Conservation (phyloP, 2,888 invertebrate species). For the Troides oblongomaculatus region DNA sequence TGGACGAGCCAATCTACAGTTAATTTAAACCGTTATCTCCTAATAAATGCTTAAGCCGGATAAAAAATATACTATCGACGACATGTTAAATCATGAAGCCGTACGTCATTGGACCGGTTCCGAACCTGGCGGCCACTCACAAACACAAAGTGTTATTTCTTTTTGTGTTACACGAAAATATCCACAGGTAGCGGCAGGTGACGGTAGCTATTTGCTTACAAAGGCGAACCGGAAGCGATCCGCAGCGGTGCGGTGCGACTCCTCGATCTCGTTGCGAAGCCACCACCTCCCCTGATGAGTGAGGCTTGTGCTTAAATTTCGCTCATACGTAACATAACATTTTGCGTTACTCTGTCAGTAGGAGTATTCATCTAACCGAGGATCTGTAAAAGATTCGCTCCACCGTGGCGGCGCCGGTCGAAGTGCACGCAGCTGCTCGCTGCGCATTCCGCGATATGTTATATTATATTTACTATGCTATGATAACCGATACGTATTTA, state of each 20-base stretch:
- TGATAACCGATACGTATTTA: no score
- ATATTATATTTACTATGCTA: no score
- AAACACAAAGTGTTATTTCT: conserved; percentile 9
- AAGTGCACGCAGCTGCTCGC: no score
- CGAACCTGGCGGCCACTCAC: not conserved
- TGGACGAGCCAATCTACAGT: conserved; percentile 8
- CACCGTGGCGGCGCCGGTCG: no score
- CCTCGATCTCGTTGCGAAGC: no score
- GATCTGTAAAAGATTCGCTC: no score
- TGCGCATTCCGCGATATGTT: no score
- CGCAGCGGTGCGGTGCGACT: not conserved
- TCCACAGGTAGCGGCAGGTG: not conserved
- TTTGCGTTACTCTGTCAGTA: no score
- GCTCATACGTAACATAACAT: no score
- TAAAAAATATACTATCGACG: conserved; percentile 9
- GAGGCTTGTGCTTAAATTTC: no score
- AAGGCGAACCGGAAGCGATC: conserved; percentile 7
- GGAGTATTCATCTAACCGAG: no score
- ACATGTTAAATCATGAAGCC: conserved; percentile 16
- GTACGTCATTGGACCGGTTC: conserved; percentile 18
- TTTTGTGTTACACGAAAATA: conserved; percentile 26
- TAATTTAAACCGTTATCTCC: conserved; percentile 19
- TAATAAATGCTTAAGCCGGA: not conserved
- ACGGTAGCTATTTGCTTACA: conserved; percentile 8
- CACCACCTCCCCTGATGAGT: no score